Evolutionary conservation across 1,140 invertebrate genomes (phyloP), one percentile per base, ranked within the genome.

Genomic region (Neodiprion lecontei): DNA sequence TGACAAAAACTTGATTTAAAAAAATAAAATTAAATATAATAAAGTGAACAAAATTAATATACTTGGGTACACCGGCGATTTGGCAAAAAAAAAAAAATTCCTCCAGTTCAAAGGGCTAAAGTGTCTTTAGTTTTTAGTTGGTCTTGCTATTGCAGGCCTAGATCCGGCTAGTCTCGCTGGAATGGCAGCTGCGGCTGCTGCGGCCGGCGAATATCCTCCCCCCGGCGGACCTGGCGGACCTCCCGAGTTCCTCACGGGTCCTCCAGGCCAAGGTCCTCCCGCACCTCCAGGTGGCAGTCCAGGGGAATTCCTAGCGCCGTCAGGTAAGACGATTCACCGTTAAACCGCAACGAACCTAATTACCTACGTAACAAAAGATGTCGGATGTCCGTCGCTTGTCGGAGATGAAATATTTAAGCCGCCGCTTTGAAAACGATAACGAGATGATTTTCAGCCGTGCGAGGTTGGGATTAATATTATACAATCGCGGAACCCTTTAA

Each of bases 101-200:
- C 40, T 48, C 49, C 21, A 11, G 65, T 61, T 17, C 9, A n/a
- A n/a, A 48, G 12, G 50, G 21, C 14, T 12, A 49, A 21, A 48
- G 17, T 67, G 48, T 74, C 23, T 23, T 67, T 70, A 50, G 48
- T 66, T 70, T 66, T 72, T 69, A 77, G 69, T 65, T 79, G 73
- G 83, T 82, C 72, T 79, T 91, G 91, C 90, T 83, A 91, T 92
- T 80, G 91, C 92, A 83, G 92, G 93, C 89, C 91, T 93, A 81
- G 92, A 93, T 85, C 88, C 89, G 66, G 90, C 90, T 72, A 92
- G 91, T 75, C 91, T 92, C 81, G 91, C 92, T 79, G 91, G 91
- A 70, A 93, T 93, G 91, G 91, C 75, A 88, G 91, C 85, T 88
- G 93, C 82, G 90, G 92, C 87, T 85, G 90, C 80, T 87, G 91